Base-by-base conservation (phyloP, 2,888 invertebrate species). In the Tolmerus cingulatus region DNA sequence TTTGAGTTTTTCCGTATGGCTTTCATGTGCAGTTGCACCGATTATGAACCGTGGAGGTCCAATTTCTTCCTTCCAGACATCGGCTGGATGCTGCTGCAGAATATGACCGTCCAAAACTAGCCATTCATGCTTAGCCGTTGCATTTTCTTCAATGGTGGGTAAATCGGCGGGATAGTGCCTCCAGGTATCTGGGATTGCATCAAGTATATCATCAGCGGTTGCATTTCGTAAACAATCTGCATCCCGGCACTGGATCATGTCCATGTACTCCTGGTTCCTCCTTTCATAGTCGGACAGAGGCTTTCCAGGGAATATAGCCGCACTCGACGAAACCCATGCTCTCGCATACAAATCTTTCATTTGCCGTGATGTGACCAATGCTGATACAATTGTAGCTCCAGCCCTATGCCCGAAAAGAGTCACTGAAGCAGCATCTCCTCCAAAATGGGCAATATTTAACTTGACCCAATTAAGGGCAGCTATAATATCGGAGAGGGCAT, bases 401-500 rank as follows among this genome's bases (percentile, higher is more conserved):
- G 97, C 97, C 30, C 96, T 94, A 91, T 97, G 97, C 0, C 97
- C 98, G 90, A 97, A 94, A 55, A 98, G 91, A 0, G 97, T 97
- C 0, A 98, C 96, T 3, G 96, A 94, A 0, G 94, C 93, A 0
- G 95, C 94, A 91, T 97, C 96, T 0, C 97, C 97, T 0, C 97
- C 97, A 90, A 98, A 98, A 91, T 97, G 95, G 87, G 95, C 95
- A 77, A 97, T 97, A 91, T 98, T 97, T 89, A 95, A 92, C 88
- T 96, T 94, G 1, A 97, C 95, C 97, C 97, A 98, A 87, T 95
- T 94, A 23, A 98, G 93, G 0, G 95, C 97, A 0, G 94, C 95
- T 16, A 97, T 91, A 87, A 97, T 94, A 91, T 98, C 98, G 1
- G 96, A 96, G 0, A 97, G 94, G 0, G 96, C 98, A 90, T 97